Evolutionary conservation across 2,113 vertebrate genomes (phyloP).

Genomic region (Columbina picui): DNA sequence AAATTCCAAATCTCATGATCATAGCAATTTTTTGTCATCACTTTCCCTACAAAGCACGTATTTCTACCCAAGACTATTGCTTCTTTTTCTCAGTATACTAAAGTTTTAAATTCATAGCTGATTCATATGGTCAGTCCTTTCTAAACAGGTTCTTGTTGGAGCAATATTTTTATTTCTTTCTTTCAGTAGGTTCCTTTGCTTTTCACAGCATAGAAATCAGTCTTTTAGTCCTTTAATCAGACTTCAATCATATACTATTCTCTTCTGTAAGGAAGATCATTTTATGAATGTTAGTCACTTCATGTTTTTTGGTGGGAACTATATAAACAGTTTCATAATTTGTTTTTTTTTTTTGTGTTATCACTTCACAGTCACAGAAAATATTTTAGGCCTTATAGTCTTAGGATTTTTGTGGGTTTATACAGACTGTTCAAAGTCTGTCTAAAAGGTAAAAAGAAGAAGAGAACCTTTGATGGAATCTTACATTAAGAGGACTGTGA

Average conservation of each 20-base stretch:
- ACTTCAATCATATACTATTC: neutral
- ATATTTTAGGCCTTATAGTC: neutral
- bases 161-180: neutral
- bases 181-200: neutral
- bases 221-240: neutral
- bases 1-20: neutral
- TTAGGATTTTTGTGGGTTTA: neutral
- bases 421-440: neutral
- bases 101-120: neutral
- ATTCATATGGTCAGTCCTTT: neutral
- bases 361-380: neutral
- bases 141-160: neutral
- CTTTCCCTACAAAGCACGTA: neutral
- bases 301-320: neutral
- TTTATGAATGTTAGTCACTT: neutral
- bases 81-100: neutral
- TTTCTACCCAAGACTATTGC: neutral
- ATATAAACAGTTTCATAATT: neutral
- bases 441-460: neutral
- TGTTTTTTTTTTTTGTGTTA: neutral
- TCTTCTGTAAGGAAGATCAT: neutral
- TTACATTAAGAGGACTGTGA: neutral
- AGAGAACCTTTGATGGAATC: neutral
- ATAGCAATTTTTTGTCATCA: neutral
- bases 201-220: neutral